phyloP scores from a whole-genome alignment of 2,888 invertebrate species.

The Pantelozetes paolii region DNA sequence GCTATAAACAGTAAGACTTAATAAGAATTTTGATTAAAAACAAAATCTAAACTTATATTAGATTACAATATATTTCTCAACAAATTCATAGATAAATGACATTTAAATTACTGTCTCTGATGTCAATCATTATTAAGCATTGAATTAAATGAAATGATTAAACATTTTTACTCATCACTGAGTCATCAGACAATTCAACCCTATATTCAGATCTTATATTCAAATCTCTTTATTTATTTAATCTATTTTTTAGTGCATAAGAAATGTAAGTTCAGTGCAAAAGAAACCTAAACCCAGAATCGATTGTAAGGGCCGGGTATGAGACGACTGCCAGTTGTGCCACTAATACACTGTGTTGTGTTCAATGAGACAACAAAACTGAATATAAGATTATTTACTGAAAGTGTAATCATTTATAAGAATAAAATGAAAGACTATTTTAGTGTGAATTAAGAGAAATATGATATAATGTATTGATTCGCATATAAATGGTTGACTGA shows the following conservation, averaged over 20 bases:
- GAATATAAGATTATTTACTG: neutral
- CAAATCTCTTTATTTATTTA: too few relatives aligned
- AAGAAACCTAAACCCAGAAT: neutral
- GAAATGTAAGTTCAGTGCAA: too few relatives aligned
- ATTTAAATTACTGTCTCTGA: conserved; percentile 5
- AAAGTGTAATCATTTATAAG: neutral
- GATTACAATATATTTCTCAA: neutral
- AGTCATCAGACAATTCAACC: too few relatives aligned
- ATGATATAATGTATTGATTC: neutral
- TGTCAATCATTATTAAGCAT: neutral
- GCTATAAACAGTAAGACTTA: neutral
- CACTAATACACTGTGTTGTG: neutral
- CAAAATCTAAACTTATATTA: neutral
- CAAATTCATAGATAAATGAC: neutral
- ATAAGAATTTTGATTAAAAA: neutral
- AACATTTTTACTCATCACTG: neutral
- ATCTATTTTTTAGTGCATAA: too few relatives aligned
- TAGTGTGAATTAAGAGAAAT: neutral
- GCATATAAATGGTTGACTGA: neutral
- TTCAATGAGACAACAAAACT: neutral
- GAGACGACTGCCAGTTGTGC: neutral
- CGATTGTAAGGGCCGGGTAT: neutral
- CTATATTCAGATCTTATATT: too few relatives aligned
- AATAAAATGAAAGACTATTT: neutral
- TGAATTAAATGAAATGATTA: neutral